Evolutionary conservation across 1,140 invertebrate species (phyloP), one percentile per base, ranked within the genome.

Genomic region (Sitodiplosis mosellana): DNA sequence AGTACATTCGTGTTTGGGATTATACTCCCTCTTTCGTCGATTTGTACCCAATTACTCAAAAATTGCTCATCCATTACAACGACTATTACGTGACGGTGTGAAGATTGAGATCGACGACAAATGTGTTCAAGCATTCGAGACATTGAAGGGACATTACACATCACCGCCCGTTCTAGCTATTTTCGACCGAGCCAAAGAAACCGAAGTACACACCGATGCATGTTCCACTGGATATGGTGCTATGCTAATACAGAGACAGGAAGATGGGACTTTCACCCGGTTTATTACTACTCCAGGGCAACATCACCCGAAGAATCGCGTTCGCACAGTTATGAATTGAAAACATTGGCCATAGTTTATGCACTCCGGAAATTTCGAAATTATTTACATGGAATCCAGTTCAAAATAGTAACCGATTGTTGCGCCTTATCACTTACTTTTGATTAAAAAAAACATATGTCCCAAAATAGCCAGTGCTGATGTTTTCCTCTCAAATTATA

Each of bases 291-390:
- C 49, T 64, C 57, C 48, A 34, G 55, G 14, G 45, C 55, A n/a
- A 64, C 61, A 0, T 51, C 55, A 19, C n/a, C 41, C 50, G 48
- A 54, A 14, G 69, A 74, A 56, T 54, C 37, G 14, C 62, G 64
- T 36, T 73, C 69, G 48, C 54, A 51, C 6, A 65, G 59, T 46
- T 69, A 67, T 46, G 64, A 74, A 53, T 52, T 69, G 44, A 69
- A 75, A 57, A 62, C 62, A 21, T 52, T 75, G 27, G 68, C 70
- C 0, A 64, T 74, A 11, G 56, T 72, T 6, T 59, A 59, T 55
- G 67, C 66, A 1, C 53, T 75, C 3, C 59, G 67, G 45, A 65
- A 70, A 45, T 74, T 72, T 51, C 42, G 63, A 49, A 51, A 61
- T 14, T 76, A 71, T 55, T 52, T 76, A 22, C 53, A 66, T 15